phyloP scores from a whole-genome alignment of 2,888 invertebrate species.

The Drosophila merina region DNA sequence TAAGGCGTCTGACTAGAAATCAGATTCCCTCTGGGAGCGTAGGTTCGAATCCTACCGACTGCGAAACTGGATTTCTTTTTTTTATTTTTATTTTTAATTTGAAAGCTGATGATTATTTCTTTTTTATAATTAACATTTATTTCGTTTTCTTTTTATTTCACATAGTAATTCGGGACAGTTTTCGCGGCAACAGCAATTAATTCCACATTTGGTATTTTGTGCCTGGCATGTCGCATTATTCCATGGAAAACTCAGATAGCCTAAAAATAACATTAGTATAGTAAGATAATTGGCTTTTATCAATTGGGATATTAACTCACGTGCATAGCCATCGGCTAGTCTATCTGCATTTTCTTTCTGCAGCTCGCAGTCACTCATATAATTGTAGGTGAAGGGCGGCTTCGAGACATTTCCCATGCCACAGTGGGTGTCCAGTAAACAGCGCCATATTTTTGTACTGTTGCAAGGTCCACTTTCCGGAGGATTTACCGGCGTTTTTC shows the following conservation, averaged over 20 bases:
- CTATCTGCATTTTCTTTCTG: neutral
- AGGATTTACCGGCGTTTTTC: neutral
- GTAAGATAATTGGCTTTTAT: too few species aligned
- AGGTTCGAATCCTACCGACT: conserved; percentile 84
- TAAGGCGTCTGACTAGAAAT: conserved; percentile 85
- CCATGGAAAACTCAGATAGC: neutral
- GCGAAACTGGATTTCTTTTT: conserved; percentile 52
- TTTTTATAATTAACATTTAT: neutral
- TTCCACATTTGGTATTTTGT: conserved; percentile 18
- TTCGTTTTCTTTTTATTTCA: neutral
- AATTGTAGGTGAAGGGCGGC: neutral
- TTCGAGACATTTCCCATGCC: neutral
- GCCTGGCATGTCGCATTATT: neutral
- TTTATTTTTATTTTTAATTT: neutral
- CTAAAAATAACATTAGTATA: conserved; percentile 2
- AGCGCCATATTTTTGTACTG: neutral
- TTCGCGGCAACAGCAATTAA: conserved; percentile 37
- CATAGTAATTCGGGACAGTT: conserved; percentile 29
- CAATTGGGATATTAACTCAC: conserved; percentile 16
- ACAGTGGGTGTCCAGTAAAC: conserved; percentile 34
- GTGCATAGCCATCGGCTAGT: conserved; percentile 8
- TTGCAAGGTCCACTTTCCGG: neutral
- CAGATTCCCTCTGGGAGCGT: conserved; percentile 84
- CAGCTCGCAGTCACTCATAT: neutral
- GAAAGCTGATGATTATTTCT: too few species aligned